Conservation (phyloP, 2,797 vertebrate genomes). For the Hydrophis major region DNA sequence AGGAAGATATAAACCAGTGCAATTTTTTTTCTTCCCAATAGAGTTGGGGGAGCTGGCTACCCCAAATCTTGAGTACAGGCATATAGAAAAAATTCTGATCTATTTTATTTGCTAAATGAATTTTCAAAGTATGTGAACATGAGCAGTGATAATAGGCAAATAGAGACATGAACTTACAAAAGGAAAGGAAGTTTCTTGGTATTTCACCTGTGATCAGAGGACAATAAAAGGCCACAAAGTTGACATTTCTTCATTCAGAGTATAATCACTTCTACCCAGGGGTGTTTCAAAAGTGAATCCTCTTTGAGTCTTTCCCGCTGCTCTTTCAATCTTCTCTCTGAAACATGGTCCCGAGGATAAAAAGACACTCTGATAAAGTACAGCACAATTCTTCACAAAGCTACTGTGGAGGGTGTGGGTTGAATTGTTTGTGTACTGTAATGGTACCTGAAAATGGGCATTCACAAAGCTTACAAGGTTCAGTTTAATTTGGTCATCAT, state of each 20-base stretch:
- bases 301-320: neutral
- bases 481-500: neutral
- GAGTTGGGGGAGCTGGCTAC: neutral
- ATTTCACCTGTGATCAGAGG: neutral
- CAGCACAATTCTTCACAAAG: neutral
- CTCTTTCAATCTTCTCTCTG: neutral
- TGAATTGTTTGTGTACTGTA: neutral
- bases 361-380: neutral
- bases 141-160: neutral
- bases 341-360: neutral
- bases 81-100: neutral
- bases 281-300: neutral
- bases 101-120: neutral
- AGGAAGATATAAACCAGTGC: neutral
- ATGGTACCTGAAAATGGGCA: neutral
- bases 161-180: neutral
- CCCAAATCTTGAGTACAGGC: neutral
- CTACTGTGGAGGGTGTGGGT: neutral
- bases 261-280: neutral
- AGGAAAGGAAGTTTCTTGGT: constrained; percentile 23
- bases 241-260: neutral
- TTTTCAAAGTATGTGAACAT: constrained; percentile 11
- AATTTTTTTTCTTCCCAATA: neutral
- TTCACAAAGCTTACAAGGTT: neutral
- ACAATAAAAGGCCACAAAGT: neutral